A percentile compares a stretch with the other conserved stretches of the same genome.
These are phyloP conservation scores for Drosophila ustulata DNA, from an alignment of 2,888 invertebrate genomes.

Conservation along the genomic window DNA sequence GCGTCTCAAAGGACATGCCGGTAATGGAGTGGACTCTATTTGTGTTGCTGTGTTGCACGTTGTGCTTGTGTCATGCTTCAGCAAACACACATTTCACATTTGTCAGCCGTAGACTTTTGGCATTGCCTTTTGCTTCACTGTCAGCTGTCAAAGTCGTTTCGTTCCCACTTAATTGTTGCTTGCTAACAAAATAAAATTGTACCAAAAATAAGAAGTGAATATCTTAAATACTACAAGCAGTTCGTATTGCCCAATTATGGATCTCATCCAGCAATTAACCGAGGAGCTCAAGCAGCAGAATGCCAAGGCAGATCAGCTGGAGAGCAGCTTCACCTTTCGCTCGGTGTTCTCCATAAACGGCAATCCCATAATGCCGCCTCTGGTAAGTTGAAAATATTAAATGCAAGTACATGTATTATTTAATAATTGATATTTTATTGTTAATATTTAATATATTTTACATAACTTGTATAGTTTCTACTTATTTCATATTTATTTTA, in stretches of 20 bases:
- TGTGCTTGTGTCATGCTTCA: slow-evolving; percentile 65
- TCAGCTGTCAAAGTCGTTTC: slow-evolving; percentile 16
- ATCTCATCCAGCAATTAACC: slow-evolving; percentile 40
- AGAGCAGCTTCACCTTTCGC: not conserved
- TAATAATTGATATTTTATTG: too few relatives aligned
- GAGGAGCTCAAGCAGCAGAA: slow-evolving; percentile 17
- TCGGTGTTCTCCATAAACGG: slow-evolving; percentile 51
- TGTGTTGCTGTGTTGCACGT: slow-evolving; percentile 63
- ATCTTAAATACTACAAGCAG: not conserved
- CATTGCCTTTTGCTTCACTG: slow-evolving; percentile 7
- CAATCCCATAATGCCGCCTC: slow-evolving; percentile 50
- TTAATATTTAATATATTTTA: too few relatives aligned
- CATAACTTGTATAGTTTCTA: too few relatives aligned
- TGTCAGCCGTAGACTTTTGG: slow-evolving; percentile 43
- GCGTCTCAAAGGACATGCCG: slow-evolving; percentile 60
- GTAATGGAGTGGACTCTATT: slow-evolving; percentile 84
- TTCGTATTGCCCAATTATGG: slow-evolving; percentile 39
- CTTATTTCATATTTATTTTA: too few relatives aligned
- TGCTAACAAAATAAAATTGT: slow-evolving; percentile 1
- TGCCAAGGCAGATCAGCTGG: not conserved
- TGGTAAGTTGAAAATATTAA: slow-evolving; percentile 41
- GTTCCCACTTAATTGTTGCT: slow-evolving; percentile 20
- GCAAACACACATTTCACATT: slow-evolving; percentile 44
- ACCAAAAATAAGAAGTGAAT: not conserved
- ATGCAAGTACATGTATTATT: too few relatives aligned